phyloP scores from a whole-genome alignment of 2,113 vertebrate species.

The Manacus vitellinus region DNA sequence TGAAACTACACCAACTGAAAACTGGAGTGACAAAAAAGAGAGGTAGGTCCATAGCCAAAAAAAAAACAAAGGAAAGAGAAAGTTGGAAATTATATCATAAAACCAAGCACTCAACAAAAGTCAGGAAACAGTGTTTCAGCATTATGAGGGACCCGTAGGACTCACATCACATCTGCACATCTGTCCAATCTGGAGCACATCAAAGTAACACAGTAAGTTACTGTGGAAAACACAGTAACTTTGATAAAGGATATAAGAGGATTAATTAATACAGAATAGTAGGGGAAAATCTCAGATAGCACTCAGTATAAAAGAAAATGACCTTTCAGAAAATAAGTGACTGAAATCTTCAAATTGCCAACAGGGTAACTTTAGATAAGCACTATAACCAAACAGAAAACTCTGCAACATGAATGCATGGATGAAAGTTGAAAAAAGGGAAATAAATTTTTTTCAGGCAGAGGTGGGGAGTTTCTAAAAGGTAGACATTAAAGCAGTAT shows the following conservation, averaged over 20 bases:
- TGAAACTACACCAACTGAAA: neutral
- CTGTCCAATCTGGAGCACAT: neutral
- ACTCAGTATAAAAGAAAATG: neutral
- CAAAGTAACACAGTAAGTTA: neutral
- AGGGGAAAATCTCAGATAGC: neutral
- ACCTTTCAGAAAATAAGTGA: neutral
- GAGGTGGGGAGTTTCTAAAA: neutral
- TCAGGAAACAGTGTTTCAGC: neutral
- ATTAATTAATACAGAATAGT: constrained; percentile 21
- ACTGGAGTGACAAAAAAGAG: neutral
- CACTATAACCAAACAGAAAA: neutral
- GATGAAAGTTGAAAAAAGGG: neutral
- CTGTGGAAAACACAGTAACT: neutral
- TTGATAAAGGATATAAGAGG: neutral
- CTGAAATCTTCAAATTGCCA: constrained; percentile 17
- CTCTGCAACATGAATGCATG: neutral
- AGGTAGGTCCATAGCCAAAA: neutral
- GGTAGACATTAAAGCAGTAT: neutral
- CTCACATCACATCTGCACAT: neutral
- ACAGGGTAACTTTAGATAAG: neutral
- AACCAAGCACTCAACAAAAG: neutral
- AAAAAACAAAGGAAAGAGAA: neutral
- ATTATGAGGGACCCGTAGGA: neutral
- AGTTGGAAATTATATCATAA: neutral
- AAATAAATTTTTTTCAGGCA: neutral